These are phyloP conservation scores for Pecten maximus DNA, from an alignment of 2,888 invertebrate species.

Conservation along the genomic window DNA sequence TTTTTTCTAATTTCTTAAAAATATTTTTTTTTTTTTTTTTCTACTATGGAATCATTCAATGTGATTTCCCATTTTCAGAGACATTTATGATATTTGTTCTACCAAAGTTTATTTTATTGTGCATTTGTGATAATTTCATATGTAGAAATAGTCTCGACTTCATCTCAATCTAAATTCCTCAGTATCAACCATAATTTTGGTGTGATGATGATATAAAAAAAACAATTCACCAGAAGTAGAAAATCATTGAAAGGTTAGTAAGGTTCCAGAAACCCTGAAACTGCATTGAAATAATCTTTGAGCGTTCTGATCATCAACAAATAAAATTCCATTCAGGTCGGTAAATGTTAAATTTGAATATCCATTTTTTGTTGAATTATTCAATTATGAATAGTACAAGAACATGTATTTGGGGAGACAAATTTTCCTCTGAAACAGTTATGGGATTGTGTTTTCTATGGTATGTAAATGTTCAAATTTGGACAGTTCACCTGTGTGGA, in stretches of 20 bases:
- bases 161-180: not conserved
- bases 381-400: too few species aligned
- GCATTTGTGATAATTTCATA: not conserved
- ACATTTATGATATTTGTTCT: not conserved
- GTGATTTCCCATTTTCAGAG: not conserved
- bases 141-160: not conserved
- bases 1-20: too few species aligned
- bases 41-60: not conserved
- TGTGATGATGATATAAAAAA: too few species aligned
- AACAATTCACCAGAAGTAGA: too few species aligned
- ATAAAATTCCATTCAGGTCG: too few species aligned
- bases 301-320: too few species aligned
- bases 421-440: not conserved
- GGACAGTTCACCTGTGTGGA: not conserved
- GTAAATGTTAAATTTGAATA: too few species aligned
- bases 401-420: too few species aligned
- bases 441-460: not conserved
- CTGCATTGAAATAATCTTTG: too few species aligned
- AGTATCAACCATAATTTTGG: not conserved
- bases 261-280: too few species aligned
- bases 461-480: not conserved
- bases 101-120: conserved; percentile 9
- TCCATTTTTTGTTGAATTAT: too few species aligned
- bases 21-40: not conserved
- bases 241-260: too few species aligned